Evolutionary conservation across 2,797 vertebrate species (phyloP), one percentile per base, ranked within the genome.

Genomic region (Capromys pilorides): DNA sequence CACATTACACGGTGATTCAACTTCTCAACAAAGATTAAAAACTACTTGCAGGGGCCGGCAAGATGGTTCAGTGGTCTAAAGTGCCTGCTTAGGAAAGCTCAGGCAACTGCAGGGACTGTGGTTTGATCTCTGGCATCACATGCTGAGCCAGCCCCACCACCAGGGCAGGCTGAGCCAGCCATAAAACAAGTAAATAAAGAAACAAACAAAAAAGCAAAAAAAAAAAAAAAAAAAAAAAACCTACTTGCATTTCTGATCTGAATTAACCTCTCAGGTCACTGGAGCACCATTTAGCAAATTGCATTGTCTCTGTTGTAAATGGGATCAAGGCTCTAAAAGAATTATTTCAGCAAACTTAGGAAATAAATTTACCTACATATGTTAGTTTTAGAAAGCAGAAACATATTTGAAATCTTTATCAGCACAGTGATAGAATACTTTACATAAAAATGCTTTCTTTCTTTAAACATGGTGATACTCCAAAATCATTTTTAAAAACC

Each of bases 181-280:
- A n/a, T n/a, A n/a, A n/a, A n/a, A n/a, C n/a, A n/a, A n/a, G n/a
- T n/a, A n/a, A n/a, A n/a, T n/a, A n/a, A n/a, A n/a, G n/a, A n/a
- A n/a, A n/a, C n/a, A n/a, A n/a, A n/a, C n/a, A n/a, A n/a, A n/a
- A n/a, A n/a, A n/a, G n/a, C n/a, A n/a, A n/a, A n/a, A n/a, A n/a
- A n/a, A n/a, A n/a, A n/a, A n/a, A n/a, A n/a, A n/a, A n/a, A n/a
- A n/a, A n/a, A n/a, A n/a, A n/a, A 92, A 96, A 91, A 96, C 93
- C 11, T 77, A 73, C 92, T 86, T 94, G 94, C 39, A 81, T 90
- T 49, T 95, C 93, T 93, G 90, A 96, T 93, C 75, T 84, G 75
- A 84, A 96, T 96, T 97, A 97, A 96, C 94, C 95, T 96, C 88
- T 92, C 31, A 62, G 95, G 93, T 96, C 94, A 93, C 59, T 73